Base-by-base conservation (phyloP, 2,888 invertebrate species). In the Sacculina carcini region DNA sequence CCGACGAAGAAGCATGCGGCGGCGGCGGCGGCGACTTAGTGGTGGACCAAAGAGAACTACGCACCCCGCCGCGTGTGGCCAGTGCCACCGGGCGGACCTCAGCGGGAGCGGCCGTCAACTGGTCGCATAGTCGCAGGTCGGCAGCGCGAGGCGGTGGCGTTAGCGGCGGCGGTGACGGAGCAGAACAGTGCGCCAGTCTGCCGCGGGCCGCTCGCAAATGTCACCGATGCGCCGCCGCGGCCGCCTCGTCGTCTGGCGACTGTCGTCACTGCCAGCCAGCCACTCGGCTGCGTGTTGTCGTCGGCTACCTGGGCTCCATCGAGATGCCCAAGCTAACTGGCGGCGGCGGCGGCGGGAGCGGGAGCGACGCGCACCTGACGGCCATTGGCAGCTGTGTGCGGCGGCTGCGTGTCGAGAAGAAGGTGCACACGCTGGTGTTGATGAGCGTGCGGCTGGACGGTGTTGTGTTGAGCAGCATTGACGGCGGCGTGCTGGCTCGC, bases 251-350 rank as follows among this genome's bases (percentile, higher is more conserved):
- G 10, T 36, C 44, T 3, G 54, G 52, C 12, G 31, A 50, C 29
- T 51, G 54, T n/a, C n/a, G n/a, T n/a, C n/a, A n/a, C n/a, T n/a
- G n/a, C n/a, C n/a, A n/a, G n/a, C n/a, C n/a, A n/a, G n/a, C n/a
- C n/a, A 53, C 57, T 38, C 53, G 58, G 31, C 64, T 63, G 61
- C 76, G 81, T 58, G 83, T 82, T 0, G 76, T 94, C 2, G 86
- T 94, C 1, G 90, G 90, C 1, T 94, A 94, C 65, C 71, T 94
- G 47, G 92, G 92, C 23, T 90, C 92, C 2, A 87, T 94, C 56
- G 92, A 92, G 67, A 89, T 92, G 71, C 90, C 92, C 0, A 64
- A 66, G 52, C 66, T 67, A 56, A 60, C 62, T 7, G 61, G 62
- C 42, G 57, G 48, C 31, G 52, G 53, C 48, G 55, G 56, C 7